Conservation (phyloP, 2,113 vertebrate genomes). For the Alligator mississippiensis region DNA sequence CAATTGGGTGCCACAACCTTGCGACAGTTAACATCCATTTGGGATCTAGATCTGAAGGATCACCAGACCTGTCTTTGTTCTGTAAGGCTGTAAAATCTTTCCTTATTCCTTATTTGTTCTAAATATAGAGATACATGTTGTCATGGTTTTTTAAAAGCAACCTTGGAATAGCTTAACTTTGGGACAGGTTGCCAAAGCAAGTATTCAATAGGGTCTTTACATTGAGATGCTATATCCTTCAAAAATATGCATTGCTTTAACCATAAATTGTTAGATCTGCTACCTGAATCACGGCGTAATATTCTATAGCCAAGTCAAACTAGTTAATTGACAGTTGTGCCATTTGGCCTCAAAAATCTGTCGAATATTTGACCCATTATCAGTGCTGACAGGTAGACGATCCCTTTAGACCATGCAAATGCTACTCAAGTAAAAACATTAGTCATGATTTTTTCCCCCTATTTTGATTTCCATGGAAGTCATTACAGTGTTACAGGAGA, state of each 20-base stretch:
- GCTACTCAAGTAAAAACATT: too few species aligned
- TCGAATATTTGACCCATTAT: background rate
- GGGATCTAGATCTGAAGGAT: background rate
- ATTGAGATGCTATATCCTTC: background rate
- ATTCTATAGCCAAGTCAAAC: background rate
- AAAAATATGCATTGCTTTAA: background rate
- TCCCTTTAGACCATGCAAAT: too few species aligned
- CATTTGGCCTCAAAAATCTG: background rate
- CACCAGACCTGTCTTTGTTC: background rate
- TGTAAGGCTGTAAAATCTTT: background rate
- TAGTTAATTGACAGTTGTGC: background rate
- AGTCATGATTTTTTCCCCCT: background rate
- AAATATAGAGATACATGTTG: background rate
- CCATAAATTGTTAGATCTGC: background rate
- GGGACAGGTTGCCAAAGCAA: background rate
- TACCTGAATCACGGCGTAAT: background rate
- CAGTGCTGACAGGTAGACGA: too few species aligned
- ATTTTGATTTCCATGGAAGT: background rate
- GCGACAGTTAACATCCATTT: background rate
- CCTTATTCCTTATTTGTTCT: background rate
- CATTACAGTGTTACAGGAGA: background rate
- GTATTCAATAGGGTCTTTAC: background rate
- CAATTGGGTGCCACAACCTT: background rate
- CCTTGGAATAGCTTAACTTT: background rate
- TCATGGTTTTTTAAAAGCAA: background rate